Percentiles rank a stretch among this genome's conserved stretches.
phyloP scores from a whole-genome alignment of 1,140 invertebrate species.

The Chironomus tepperi region DNA sequence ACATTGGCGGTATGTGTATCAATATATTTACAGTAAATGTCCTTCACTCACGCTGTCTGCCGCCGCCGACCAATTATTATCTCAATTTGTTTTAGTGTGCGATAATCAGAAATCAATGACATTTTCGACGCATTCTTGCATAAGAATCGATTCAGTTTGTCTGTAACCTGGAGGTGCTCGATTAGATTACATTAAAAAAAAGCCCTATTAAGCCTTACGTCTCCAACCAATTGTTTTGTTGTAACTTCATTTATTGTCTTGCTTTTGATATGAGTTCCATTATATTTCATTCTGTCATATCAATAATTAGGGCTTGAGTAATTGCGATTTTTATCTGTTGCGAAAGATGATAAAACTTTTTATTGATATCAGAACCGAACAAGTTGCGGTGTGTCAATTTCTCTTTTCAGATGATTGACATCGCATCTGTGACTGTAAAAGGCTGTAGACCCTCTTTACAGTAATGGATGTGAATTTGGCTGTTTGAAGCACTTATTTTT shows the following conservation, averaged over 20 bases:
- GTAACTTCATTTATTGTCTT: too few species aligned
- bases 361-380: background rate
- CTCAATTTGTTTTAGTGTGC: constrained; percentile 16
- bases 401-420: too few species aligned
- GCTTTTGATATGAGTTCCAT: background rate
- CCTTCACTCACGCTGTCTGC: background rate
- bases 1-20: background rate
- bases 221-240: too few species aligned
- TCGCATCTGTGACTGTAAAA: background rate
- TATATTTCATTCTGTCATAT: background rate
- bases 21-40: background rate
- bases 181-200: too few species aligned
- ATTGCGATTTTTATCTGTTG: constrained; percentile 19
- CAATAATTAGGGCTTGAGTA: constrained; percentile 6
- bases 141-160: too few species aligned
- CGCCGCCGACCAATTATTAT: background rate
- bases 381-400: too few species aligned
- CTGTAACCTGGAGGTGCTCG: too few species aligned
- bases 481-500: too few species aligned
- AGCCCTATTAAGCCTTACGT: too few species aligned
- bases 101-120: constrained; percentile 7
- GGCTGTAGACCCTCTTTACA: background rate
- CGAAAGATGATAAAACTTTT: background rate
- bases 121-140: background rate
- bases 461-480: too few species aligned